Evolutionary conservation across 2,113 vertebrate species (phyloP).

Genomic region (Petrocephalus microphthalmus): DNA sequence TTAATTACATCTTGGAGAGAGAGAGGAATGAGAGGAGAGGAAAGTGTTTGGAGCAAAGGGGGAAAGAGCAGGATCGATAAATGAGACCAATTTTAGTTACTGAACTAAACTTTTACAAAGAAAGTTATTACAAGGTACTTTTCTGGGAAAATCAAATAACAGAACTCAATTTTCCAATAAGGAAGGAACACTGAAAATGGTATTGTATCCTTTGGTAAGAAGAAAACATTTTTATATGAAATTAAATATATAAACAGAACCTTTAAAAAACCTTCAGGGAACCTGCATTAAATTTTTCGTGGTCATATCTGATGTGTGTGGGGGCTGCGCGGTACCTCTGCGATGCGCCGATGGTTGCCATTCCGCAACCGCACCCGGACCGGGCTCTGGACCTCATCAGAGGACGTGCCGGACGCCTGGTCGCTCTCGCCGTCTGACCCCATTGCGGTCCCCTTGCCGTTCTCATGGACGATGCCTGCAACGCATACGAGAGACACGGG

Average conservation of each 20-base stretch:
- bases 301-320: background rate
- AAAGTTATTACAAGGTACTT: background rate
- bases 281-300: background rate
- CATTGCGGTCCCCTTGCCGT: constrained; percentile 54
- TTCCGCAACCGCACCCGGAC: constrained; percentile 65
- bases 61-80: background rate
- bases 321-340: constrained; percentile 19
- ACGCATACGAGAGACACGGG: background rate
- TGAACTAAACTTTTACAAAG: background rate
- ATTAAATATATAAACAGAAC: background rate
- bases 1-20: background rate
- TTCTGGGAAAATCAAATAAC: background rate
- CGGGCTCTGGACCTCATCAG: constrained; percentile 63
- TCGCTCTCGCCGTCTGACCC: constrained; percentile 66
- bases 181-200: background rate
- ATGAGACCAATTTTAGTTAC: background rate
- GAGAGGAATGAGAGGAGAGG: background rate
- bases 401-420: constrained; percentile 62
- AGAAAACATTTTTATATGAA: background rate
- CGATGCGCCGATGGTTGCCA: constrained; percentile 62
- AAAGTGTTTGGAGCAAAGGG: background rate
- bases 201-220: background rate
- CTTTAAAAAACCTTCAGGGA: background rate
- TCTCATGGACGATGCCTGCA: constrained; percentile 62
- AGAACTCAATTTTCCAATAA: background rate